These are phyloP conservation scores for Amphibalanus amphitrite DNA, from an alignment of 1,140 invertebrate genomes.

Conservation along the genomic window DNA sequence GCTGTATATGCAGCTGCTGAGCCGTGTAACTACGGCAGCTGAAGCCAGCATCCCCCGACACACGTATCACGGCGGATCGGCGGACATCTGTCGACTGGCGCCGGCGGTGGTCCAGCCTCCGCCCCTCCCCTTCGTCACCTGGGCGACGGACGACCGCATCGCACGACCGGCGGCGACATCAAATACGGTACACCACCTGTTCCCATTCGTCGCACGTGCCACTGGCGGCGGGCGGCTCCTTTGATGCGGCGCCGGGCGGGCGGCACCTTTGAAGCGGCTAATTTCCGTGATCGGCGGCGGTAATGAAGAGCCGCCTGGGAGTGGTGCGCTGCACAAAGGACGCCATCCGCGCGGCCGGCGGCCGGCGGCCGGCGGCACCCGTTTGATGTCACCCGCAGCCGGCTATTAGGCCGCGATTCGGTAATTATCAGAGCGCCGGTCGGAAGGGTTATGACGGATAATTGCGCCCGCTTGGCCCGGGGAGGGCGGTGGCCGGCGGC, in stretches of 20 bases:
- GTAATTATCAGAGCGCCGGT: neutral
- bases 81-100: no score
- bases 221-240: neutral
- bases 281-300: neutral
- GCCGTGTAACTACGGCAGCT: no score
- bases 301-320: neutral
- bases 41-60: no score
- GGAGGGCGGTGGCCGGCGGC: no score
- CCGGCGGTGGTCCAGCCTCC: no score
- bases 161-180: neutral
- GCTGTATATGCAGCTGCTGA: no score
- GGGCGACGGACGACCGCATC: neutral
- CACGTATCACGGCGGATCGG: no score
- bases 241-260: neutral
- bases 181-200: constrained; percentile 1
- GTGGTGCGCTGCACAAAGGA: neutral
- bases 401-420: neutral
- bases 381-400: neutral
- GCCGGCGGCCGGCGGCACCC: no score
- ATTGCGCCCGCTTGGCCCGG: neutral
- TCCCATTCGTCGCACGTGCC: neutral
- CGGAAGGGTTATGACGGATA: neutral
- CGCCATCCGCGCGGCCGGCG: neutral
- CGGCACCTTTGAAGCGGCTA: neutral
- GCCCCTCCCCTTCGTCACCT: no score